Evolutionary conservation across 2,797 vertebrate genomes (phyloP), one percentile per base, ranked within the genome.

Genomic region (Oryzias dopingdopingensis): DNA sequence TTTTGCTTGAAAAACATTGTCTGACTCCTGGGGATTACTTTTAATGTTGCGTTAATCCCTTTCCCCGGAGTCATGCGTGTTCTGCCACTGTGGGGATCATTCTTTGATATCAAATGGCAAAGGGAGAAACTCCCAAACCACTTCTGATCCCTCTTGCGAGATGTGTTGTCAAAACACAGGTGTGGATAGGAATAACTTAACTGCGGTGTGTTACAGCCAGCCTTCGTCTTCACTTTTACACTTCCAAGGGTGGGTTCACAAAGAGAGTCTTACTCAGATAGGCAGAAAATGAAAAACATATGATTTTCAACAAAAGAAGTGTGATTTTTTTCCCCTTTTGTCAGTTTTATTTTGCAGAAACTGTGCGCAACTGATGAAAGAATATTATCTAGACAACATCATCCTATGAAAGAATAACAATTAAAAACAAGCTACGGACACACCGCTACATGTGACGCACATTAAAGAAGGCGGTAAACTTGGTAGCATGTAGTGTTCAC

Each of bases 121-220:
- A 88, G 88, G 86, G 82, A 88, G 79, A 76, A 81, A 84, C 74
- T 84, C 74, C 77, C 76, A 86, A 87, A 85, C 73, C 76, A 72
- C 89, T 84, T 90, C 76, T 89, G 89, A 89, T 87, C 81, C 67
- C 71, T 84, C 67, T 79, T 83, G 82, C 69, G 76, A 68, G 80
- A 79, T 76, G 79, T 93, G 88, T 90, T 91, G 82, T 93, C 93
- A 92, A 92, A 92, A 92, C 81, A 90, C 73, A 69, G 75, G 70
- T 73, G 87, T 37, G 78, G 89, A 83, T 85, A 83, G 67, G 76
- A 79, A 86, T 77, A 84, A 75, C 73, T 67, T 74, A 85, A 88
- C 71, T 79, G 67, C 61, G 58, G 74, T 81, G 79, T 72, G 45
- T 84, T 89, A 71, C 69, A 89, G 82, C 70, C 81, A 84, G 86